Base-by-base conservation (phyloP, 2,888 invertebrate species). In the Thereva unica region DNA sequence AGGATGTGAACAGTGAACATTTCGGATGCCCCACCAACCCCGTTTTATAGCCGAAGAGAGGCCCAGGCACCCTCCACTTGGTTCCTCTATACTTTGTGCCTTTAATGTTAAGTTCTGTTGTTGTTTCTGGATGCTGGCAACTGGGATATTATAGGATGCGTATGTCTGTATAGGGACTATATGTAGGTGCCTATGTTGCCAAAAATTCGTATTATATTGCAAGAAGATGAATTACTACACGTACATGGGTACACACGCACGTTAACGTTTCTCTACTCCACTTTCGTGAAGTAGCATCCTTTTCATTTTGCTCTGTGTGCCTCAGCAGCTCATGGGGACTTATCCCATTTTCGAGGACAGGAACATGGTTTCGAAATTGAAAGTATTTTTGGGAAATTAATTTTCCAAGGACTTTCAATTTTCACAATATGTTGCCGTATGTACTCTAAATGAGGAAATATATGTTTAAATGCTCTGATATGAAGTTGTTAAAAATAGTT, bases 301-400 rank as follows among this genome's bases (percentile, higher is more conserved):
- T 53, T 53, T 53, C 38, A 10, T 37, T 53, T 5, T 40, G 53
- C 53, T 53, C 10, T 53, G 4, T 53, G 4, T 10, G n/a, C 6
- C 49, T 49, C 10, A 23, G 7, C 38, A 41, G 40, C 49, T 50
- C 50, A 35, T 50, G 50, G 41, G 42, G 61, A 61, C 61, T 53
- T 42, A 23, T 53, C 53, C 53, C 64, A 64, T 64, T 44, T 64
- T 23, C 23, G 53, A 52, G 53, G 56, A 55, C 50, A 42, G 65
- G 57, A 65, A 65, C 68, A 68, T 45, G 64, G 64, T 53, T 59
- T 64, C 53, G 68, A 65, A 68, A 65, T 64, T 65, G 65, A 68
- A 68, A 64, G 68, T 68, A 68, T 68, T 68, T 68, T 56, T 59
- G 59, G 64, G 68, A 65, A 65, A 68, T 68, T 68, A 68, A 68